phyloP scores from a whole-genome alignment of 2,797 vertebrate genomes.

The Smutsia temminckii region DNA sequence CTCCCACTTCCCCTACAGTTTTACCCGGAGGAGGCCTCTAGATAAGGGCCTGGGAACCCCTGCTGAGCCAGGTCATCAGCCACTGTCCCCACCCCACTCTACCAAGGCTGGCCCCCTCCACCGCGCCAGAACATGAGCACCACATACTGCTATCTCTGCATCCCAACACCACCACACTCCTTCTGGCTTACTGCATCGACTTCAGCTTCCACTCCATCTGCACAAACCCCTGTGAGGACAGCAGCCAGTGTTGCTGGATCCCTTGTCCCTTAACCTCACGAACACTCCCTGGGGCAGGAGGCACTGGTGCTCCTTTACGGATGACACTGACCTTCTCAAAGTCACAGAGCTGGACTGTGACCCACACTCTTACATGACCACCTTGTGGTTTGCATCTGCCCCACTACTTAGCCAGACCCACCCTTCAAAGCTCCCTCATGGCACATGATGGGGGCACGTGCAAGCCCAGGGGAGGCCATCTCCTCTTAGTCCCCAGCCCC shows the following conservation, averaged over 20 bases:
- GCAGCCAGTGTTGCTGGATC: background rate
- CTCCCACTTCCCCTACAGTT: background rate
- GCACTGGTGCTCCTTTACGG: background rate
- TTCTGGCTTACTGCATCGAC: background rate
- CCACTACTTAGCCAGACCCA: background rate
- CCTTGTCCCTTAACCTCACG: background rate
- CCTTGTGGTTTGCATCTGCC: background rate
- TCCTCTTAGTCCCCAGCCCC: background rate
- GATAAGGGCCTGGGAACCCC: background rate
- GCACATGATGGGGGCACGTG: background rate
- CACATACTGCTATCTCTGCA: background rate
- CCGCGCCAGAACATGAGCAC: background rate
- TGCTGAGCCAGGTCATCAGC: background rate
- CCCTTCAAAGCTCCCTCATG: background rate
- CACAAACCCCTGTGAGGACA: background rate
- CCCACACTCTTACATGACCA: rapidly evolving
- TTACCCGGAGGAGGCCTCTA: background rate
- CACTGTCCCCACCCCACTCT: too few relatives aligned
- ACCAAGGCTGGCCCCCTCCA: background rate
- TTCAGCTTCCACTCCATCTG: background rate
- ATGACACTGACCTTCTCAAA: background rate
- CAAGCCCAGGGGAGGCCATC: background rate
- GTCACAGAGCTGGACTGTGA: background rate
- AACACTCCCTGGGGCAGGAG: background rate
- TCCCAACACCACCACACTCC: background rate